Percentiles rank a stretch among this genome's conserved stretches.
phyloP scores from a whole-genome alignment of 2,888 invertebrate genomes.

The Mythimna vitellina region DNA sequence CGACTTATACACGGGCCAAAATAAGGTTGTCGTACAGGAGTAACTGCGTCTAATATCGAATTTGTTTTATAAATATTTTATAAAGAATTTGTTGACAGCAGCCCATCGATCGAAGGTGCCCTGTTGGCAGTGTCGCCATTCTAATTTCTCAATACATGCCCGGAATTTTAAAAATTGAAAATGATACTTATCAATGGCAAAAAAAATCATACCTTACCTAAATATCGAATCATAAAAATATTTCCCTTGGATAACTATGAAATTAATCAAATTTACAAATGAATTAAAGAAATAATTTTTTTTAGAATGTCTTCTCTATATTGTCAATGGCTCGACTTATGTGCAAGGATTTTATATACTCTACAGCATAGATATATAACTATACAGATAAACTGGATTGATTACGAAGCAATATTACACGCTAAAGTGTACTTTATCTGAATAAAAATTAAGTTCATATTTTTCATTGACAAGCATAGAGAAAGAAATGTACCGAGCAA shows the following conservation, averaged over 20 bases:
- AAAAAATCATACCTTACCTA: not conserved
- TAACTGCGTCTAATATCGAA: conserved; percentile 62
- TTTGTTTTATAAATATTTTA: conserved; percentile 78
- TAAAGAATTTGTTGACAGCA: conserved; percentile 85
- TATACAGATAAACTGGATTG: too few species aligned
- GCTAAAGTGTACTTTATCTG: too few species aligned
- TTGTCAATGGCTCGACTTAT: conserved; percentile 6
- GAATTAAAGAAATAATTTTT: not conserved
- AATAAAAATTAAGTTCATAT: too few species aligned
- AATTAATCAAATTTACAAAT: not conserved
- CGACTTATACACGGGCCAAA: conserved; percentile 33
- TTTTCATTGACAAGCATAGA: too few species aligned
- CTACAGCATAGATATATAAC: too few species aligned
- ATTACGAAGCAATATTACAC: too few species aligned
- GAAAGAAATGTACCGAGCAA: too few species aligned
- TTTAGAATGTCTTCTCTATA: not conserved
- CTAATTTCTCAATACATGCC: conserved; percentile 31
- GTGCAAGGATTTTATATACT: too few species aligned
- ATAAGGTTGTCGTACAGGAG: conserved; percentile 36
- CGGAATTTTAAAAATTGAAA: not conserved
- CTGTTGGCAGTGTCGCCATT: conserved; percentile 89
- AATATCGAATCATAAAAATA: not conserved
- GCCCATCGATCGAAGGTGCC: conserved; percentile 90
- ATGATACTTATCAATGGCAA: not conserved
- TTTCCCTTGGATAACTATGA: not conserved